Conservation (phyloP, 1,140 invertebrate genomes). For the Aplysia californica region DNA sequence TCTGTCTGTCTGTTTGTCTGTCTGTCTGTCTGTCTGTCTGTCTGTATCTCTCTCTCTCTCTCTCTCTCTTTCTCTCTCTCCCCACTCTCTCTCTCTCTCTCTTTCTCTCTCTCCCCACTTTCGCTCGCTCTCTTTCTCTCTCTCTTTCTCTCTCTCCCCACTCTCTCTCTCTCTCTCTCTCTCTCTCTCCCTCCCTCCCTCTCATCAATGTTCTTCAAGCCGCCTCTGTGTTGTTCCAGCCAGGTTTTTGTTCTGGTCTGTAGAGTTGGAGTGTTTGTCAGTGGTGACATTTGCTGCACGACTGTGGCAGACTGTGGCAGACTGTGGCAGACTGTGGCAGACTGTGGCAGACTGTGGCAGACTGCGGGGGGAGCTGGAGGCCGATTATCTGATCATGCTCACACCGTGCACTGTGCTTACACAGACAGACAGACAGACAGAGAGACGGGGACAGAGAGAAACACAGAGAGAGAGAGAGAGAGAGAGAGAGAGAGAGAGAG, state of each 20-base stretch:
- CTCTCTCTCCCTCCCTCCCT: conserved; percentile 12
- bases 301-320: too few relatives aligned
- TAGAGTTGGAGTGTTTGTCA: not conserved
- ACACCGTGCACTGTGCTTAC: too few relatives aligned
- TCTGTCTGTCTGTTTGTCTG: too few relatives aligned
- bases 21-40: too few relatives aligned
- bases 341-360: too few relatives aligned
- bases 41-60: too few relatives aligned
- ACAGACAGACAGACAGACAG: not conserved
- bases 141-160: not conserved
- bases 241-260: not conserved
- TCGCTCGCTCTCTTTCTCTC: not conserved
- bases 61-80: not conserved
- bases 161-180: conserved; percentile 10
- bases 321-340: too few relatives aligned
- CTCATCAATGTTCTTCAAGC: not conserved
- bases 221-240: conserved; percentile 3
- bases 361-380: not conserved
- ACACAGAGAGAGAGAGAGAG: not conserved
- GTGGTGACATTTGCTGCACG: not conserved
- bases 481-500: not conserved
- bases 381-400: too few relatives aligned
- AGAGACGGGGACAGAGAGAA: too few relatives aligned
- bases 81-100: conserved; percentile 9
- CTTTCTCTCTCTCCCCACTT: too few relatives aligned